Conservation (phyloP, 2,888 invertebrate species). For the Tachina fera region DNA sequence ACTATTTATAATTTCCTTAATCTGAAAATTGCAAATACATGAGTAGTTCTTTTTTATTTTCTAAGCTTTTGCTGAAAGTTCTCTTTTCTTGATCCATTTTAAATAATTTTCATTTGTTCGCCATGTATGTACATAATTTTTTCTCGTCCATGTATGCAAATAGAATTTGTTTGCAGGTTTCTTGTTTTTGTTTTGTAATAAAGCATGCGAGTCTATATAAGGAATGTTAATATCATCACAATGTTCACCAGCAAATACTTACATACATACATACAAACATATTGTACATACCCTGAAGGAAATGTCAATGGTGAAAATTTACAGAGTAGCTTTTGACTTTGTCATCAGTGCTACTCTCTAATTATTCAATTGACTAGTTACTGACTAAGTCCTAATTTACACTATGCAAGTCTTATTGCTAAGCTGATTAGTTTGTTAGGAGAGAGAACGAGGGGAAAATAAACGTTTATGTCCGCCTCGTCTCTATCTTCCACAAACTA, state of each 20-base stretch:
- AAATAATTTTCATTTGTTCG: background rate
- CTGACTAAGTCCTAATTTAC: too few relatives aligned
- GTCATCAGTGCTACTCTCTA: too few relatives aligned
- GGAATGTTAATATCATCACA: slow-evolving; percentile 55
- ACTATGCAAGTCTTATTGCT: too few relatives aligned
- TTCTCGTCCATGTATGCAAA: slow-evolving; percentile 39
- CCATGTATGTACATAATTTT: background rate
- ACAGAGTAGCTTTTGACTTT: too few relatives aligned
- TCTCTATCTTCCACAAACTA: too few relatives aligned
- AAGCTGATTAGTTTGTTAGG: too few relatives aligned
- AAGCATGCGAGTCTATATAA: slow-evolving; percentile 27
- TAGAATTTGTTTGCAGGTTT: slow-evolving; percentile 32
- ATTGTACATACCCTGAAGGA: background rate
- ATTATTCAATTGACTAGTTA: too few relatives aligned
- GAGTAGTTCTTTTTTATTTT: too few relatives aligned
- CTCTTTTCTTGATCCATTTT: background rate
- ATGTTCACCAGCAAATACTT: slow-evolving; percentile 1
- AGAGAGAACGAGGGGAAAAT: too few relatives aligned
- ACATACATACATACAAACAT: background rate
- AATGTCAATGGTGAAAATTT: too few relatives aligned
- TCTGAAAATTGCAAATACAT: too few relatives aligned
- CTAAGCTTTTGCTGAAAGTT: background rate
- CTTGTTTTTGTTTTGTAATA: slow-evolving; percentile 43
- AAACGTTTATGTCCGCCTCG: too few relatives aligned
- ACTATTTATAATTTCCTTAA: background rate